Evolutionary conservation across 2,888 invertebrate genomes (phyloP).

Genomic region (Pseudolycoriella hygida): DNA sequence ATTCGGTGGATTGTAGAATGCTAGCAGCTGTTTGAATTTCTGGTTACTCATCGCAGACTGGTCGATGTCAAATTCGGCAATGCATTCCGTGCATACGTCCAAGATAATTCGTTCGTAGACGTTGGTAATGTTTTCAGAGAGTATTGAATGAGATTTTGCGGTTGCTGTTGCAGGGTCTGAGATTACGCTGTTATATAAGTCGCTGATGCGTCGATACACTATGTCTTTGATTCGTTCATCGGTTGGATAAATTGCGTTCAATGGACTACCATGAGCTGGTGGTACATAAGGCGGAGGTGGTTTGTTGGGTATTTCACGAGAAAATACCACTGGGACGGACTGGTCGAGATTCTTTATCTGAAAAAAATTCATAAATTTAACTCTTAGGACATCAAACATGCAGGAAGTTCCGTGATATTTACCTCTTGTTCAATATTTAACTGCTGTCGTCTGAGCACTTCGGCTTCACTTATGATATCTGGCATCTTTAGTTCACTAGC

Average conservation of each 20-base stretch:
- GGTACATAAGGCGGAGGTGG: conserved; percentile 61
- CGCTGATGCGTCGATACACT: conserved; percentile 19
- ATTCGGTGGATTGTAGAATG: conserved; percentile 29
- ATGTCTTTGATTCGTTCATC: conserved; percentile 22
- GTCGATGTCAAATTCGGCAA: conserved; percentile 32
- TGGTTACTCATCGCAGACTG: conserved; percentile 24
- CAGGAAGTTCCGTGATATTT: conserved; percentile 10
- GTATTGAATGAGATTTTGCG: conserved; percentile 1
- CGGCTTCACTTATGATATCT: conserved; percentile 30
- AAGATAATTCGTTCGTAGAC: conserved; percentile 40
- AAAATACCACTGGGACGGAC: conserved; percentile 27
- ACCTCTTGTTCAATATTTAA: conserved; percentile 46
- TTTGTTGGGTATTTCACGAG: conserved; percentile 55
- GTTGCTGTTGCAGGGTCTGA: conserved; percentile 14
- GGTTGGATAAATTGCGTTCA: conserved; percentile 24
- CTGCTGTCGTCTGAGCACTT: conserved; percentile 41
- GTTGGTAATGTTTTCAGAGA: conserved; percentile 24
- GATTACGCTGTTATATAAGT: conserved; percentile 15
- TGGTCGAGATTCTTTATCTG: conserved; percentile 42
- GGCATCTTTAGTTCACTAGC: conserved; percentile 15
- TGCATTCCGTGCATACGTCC: conserved; percentile 42
- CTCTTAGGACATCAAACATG: background rate
- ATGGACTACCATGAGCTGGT: conserved; percentile 30
- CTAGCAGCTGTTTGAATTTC: conserved; percentile 21
- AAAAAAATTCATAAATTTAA: conserved; percentile 12